Evolutionary conservation across 2,888 invertebrate species (phyloP), one percentile per base, ranked within the genome.

Genomic region (Zaprionus obscuricornis): DNA sequence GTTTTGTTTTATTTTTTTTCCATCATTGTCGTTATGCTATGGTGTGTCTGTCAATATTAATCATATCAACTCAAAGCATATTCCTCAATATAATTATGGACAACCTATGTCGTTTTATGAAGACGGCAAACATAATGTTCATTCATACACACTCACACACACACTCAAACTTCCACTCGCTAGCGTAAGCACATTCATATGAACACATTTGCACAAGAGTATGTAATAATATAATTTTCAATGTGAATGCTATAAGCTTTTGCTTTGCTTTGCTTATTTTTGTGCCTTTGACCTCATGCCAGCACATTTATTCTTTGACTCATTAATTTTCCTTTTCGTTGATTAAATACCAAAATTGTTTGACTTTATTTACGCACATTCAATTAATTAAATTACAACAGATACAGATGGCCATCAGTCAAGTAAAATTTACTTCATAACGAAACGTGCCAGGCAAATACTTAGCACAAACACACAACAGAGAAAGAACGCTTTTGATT

Each of bases 261-360:
- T 14, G 11, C 31, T 18, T 16, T 24, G 17, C 33, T 31, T 31
- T 14, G 0, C 26, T 34, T 18, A 17, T 31, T 24, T 36, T 43
- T 22, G 29, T 47, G 36, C 36, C 42, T 63, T 18, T 17, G 13
- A n/a, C n/a, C 39, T 10, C 13, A 36, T 18, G 20, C 40, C 8
- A 11, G 22, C 20, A 16, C 43, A 16, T 33, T 51, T 40, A 52
- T 51, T 46, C 16, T 52, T 47, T 72, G 68, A 72, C 49, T 82
- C 78, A 74, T 73, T 74, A 58, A 60, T 65, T 82, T 78, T 60
- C 73, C 66, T 78, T 81, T 56, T 62, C 69, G 66, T 56, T 85
- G 83, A 78, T 78, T 81, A 74, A 82, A 84, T 85, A 71, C 60
- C 60, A 58, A 75, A 84, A 75, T 65, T 69, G 74, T 69, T 82